Base-by-base conservation (phyloP, 2,113 vertebrate genomes). In the Anguilla rostrata region DNA sequence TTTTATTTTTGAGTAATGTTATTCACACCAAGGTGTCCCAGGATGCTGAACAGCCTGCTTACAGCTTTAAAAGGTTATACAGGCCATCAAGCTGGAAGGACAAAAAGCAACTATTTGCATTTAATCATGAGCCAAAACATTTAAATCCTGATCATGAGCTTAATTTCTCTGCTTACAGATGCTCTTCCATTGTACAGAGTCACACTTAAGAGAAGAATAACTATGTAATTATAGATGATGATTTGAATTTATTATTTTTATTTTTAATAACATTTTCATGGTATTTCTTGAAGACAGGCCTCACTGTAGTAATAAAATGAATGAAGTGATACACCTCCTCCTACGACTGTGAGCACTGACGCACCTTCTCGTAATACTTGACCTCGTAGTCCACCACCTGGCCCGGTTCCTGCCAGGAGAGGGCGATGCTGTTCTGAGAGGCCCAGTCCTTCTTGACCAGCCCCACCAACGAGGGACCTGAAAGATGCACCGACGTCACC, bases 321-420 rank as follows among this genome's bases (percentile, higher is more conserved):
- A 29, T 8, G 8, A 75, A n/a, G 22, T 29, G 22, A 75, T 80
- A 5, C 15, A 41, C 15, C 29, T 39, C 39, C 9, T 14, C 16
- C 49, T 39, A 9, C 39, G 15, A 34, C 57, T 15, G 75, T 29
- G 46, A 9, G 78, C 39, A 22, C 29, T 3, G 39, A 39, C 56
- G 16, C 84, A 99, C 98, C 98, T 98, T 99, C 93, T 99, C 98
- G 94, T 97, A 99, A 94, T 99, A 99, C 95, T 99, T 99, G 94
- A 99, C 97, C 95, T 99, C 98, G 93, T 99, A 99, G 95, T 99
- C 98, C 95, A 99, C 94, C 91, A 99, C 95, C 93, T 96, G 96
- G 94, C 97, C 97, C 89, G 97, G 97, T 90, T 98, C 97, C 93
- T 97, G 97, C 98, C 98, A 99, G 88, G 98, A 99, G 92, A 99